Percentiles rank a stretch among this genome's conserved stretches.
These are phyloP conservation scores for Agonum fuliginosum DNA, from an alignment of 2,888 invertebrate species.

Conservation along the genomic window DNA sequence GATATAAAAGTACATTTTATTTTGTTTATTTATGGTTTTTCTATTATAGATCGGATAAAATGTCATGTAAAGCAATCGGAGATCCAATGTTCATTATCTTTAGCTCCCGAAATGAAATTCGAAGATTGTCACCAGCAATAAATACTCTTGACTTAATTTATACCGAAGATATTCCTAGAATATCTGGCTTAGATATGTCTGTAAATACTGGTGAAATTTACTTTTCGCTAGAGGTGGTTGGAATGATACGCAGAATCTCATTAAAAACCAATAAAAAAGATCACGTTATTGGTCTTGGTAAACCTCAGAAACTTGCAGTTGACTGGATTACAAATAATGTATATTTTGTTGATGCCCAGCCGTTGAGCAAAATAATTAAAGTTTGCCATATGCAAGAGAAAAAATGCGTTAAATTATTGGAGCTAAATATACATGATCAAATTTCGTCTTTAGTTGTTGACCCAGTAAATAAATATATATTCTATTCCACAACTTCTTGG, in stretches of 20 bases:
- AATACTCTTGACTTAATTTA: constrained; percentile 70
- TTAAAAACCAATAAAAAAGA: constrained; percentile 69
- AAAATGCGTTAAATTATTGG: constrained; percentile 76
- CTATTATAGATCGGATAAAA: constrained; percentile 75
- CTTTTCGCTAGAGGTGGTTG: constrained; percentile 73
- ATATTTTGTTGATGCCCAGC: constrained; percentile 76
- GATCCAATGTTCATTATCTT: constrained; percentile 76
- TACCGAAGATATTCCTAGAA: constrained; percentile 72
- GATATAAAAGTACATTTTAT: constrained; percentile 10
- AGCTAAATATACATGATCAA: constrained; percentile 73
- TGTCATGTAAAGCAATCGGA: constrained; percentile 81
- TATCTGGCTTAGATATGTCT: constrained; percentile 76
- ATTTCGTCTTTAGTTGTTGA: constrained; percentile 80
- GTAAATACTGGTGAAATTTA: constrained; percentile 72
- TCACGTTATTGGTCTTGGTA: constrained; percentile 72
- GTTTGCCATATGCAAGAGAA: constrained; percentile 76
- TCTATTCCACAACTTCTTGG: constrained; percentile 75
- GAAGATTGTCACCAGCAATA: constrained; percentile 72
- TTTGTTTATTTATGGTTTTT: constrained; percentile 59
- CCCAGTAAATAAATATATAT: constrained; percentile 76
- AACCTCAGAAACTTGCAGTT: constrained; percentile 77
- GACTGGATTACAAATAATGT: constrained; percentile 86
- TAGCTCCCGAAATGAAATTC: constrained; percentile 76
- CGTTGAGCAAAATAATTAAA: constrained; percentile 67
- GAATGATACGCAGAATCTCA: constrained; percentile 71